These are phyloP conservation scores for Cheirogaleus major DNA, from an alignment of 2,797 vertebrate species.

Conservation along the genomic window DNA sequence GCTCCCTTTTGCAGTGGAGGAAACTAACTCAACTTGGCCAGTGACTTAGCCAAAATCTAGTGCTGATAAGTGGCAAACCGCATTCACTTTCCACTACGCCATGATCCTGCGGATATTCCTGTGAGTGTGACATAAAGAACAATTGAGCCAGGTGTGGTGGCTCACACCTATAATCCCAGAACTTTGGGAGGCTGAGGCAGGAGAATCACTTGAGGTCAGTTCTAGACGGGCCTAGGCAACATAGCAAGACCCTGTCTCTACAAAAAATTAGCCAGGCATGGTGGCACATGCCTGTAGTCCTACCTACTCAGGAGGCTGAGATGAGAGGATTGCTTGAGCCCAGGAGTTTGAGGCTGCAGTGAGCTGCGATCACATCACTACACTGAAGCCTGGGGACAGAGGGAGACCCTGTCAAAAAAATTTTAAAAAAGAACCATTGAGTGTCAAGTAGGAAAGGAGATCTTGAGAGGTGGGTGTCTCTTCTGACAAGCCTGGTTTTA, in stretches of 20 bases:
- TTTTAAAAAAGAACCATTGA: background rate
- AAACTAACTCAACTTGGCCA: background rate
- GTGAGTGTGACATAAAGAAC: background rate
- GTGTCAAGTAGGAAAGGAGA: background rate
- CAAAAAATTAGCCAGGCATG: background rate
- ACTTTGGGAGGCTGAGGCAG: background rate
- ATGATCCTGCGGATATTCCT: background rate
- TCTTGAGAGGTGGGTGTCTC: background rate
- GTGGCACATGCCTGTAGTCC: background rate
- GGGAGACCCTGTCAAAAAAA: background rate
- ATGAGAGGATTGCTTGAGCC: background rate
- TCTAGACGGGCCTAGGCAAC: background rate
- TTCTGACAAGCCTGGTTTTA: slow-evolving; percentile 28
- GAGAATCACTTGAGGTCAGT: background rate
- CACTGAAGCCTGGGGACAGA: background rate
- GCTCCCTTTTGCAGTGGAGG: background rate
- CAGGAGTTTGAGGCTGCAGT: background rate
- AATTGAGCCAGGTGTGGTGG: background rate
- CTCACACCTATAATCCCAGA: background rate
- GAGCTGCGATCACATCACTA: background rate
- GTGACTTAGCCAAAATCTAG: background rate
- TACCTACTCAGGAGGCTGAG: background rate
- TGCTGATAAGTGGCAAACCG: background rate
- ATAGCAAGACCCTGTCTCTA: background rate
- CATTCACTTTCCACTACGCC: background rate